These are phyloP conservation scores for Sander vitreus DNA, from an alignment of 2,113 vertebrate species.

Conservation along the genomic window DNA sequence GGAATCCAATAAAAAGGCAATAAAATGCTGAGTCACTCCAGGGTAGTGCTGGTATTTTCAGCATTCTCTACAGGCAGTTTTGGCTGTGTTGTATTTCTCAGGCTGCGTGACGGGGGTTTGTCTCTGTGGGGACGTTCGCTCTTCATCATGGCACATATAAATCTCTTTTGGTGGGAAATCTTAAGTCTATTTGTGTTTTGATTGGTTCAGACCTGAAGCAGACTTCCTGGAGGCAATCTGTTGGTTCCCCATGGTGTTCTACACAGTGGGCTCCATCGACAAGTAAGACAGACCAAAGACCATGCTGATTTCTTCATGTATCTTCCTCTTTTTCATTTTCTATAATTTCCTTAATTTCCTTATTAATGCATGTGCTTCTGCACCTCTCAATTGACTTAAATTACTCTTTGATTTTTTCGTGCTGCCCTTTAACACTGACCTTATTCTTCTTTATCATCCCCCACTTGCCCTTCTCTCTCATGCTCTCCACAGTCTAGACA, in stretches of 20 bases:
- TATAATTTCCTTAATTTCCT: background rate
- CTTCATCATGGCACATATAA: conserved; percentile 38
- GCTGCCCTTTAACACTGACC: background rate
- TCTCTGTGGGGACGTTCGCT: conserved; percentile 38
- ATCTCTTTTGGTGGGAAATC: conserved; percentile 28
- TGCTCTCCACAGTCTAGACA: conserved; percentile 82
- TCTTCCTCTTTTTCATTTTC: background rate
- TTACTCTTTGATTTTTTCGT: background rate
- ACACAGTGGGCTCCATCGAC: conserved; percentile 89
- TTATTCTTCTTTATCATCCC: background rate
- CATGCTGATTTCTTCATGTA: conserved; percentile 6
- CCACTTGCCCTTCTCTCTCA: background rate
- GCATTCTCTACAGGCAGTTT: conserved; percentile 55
- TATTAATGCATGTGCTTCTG: background rate
- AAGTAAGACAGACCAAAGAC: conserved; percentile 79
- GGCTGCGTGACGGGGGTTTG: conserved; percentile 29
- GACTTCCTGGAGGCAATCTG: conserved; percentile 89
- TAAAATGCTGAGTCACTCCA: conserved; percentile 80
- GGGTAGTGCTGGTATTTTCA: conserved; percentile 66
- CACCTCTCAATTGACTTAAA: background rate
- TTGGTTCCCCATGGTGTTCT: conserved; percentile 90
- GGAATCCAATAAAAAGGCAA: conserved; percentile 79
- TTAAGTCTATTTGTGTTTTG: conserved; percentile 57
- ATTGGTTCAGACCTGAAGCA: conserved; percentile 84
- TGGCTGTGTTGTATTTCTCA: conserved; percentile 57